Percentiles rank a stretch among this genome's conserved stretches.
Evolutionary conservation across 2,797 vertebrate species (phyloP).

Genomic region (Syngnathus acus): DNA sequence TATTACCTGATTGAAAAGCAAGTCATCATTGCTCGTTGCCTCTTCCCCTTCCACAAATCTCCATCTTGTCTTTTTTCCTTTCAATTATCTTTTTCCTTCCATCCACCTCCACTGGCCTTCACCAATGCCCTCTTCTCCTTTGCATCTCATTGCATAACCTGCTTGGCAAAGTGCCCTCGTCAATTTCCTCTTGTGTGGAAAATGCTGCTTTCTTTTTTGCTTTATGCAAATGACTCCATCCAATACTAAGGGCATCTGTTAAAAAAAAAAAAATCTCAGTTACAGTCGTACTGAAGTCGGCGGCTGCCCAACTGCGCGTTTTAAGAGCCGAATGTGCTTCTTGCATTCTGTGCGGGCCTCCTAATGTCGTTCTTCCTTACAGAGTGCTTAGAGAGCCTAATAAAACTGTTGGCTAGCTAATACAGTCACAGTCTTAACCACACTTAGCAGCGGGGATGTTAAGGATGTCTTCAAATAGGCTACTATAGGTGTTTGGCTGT

Average conservation of each 20-base stretch:
- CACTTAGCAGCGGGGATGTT: conserved; percentile 34
- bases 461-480: conserved; percentile 42
- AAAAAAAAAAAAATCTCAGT: conserved; percentile 29
- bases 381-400: conserved; percentile 53
- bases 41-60: not conserved
- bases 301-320: conserved; percentile 35
- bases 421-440: conserved; percentile 50
- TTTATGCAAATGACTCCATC: conserved; percentile 53
- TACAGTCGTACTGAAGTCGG: conserved; percentile 28
- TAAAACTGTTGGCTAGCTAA: conserved; percentile 60
- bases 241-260: conserved; percentile 32
- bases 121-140: conserved; percentile 34
- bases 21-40: not conserved
- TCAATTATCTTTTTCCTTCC: conserved; percentile 15
- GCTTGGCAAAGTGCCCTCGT: conserved; percentile 51
- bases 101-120: conserved; percentile 37
- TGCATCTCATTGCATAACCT: conserved; percentile 57
- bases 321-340: conserved; percentile 37
- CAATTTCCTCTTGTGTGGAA: conserved; percentile 51
- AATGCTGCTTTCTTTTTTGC: conserved; percentile 49
- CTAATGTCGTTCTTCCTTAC: conserved; percentile 42
- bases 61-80: conserved; percentile 3
- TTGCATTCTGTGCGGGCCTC: conserved; percentile 29
- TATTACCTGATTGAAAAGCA: too few relatives aligned
- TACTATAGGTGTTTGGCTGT: conserved; percentile 50